Evolutionary conservation across 2,888 invertebrate species (phyloP).

Genomic region (Esperia sulphurella): DNA sequence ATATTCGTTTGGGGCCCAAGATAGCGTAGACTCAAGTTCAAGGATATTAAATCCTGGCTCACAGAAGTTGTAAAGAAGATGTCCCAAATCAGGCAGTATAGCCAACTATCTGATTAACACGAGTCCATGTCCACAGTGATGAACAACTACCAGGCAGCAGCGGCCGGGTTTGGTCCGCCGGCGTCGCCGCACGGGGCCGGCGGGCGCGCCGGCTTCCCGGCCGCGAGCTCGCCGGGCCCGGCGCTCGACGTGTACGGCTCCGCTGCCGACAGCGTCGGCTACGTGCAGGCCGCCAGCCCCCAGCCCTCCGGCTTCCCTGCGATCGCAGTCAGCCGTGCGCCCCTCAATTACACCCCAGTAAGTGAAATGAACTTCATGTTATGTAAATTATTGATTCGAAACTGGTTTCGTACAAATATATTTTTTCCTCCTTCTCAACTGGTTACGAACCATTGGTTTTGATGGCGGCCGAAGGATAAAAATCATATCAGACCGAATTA

Average conservation of each 20-base stretch:
- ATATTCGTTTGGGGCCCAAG: too few relatives aligned
- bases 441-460: too few relatives aligned
- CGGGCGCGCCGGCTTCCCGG: conserved; percentile 89
- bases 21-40: too few relatives aligned
- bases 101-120: too few relatives aligned
- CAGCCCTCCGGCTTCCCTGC: conserved; percentile 97
- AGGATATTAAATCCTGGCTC: too few relatives aligned
- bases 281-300: conserved; percentile 98
- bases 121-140: conserved; percentile 84
- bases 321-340: conserved; percentile 95
- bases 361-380: conserved; percentile 42
- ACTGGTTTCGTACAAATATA: too few relatives aligned
- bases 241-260: conserved; percentile 96
- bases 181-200: conserved; percentile 89
- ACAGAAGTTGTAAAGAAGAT: too few relatives aligned
- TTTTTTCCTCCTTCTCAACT: too few relatives aligned
- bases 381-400: too few relatives aligned
- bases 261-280: conserved; percentile 93
- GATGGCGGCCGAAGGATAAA: too few relatives aligned
- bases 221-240: conserved; percentile 95
- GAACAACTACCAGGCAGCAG: conserved; percentile 96
- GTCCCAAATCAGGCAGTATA: too few relatives aligned
- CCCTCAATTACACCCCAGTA: conserved; percentile 96
- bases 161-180: conserved; percentile 89
- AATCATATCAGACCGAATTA: too few relatives aligned